Evolutionary conservation across 1,140 invertebrate genomes (phyloP), one percentile per base, ranked within the genome.

Genomic region (Hyles vespertilio): DNA sequence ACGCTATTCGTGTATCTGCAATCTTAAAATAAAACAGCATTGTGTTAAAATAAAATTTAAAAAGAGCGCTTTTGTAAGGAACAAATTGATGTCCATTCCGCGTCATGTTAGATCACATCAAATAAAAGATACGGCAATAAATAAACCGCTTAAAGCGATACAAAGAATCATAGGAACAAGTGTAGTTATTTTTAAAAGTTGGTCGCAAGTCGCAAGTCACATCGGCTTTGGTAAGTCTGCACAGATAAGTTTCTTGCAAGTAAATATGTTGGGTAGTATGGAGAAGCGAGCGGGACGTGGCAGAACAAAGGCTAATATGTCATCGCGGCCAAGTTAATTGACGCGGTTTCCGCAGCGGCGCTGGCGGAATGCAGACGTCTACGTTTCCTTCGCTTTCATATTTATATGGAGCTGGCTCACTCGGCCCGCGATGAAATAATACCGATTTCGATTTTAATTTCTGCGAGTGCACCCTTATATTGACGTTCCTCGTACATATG

Each of bases 251-350:
- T 71, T 63, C 72, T 80, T 76, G 69, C 61, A 59, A 74, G 70
- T 71, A 73, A 72, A 70, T 71, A 71, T 59, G 62, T 58, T 54
- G 55, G 57, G 58, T 56, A 63, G 63, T 59, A 50, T 56, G n/a
- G 54, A 48, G 22, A 34, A 48, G 45, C 63, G 56, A 64, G 55
- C 32, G 65, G 58, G 60, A 63, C 53, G 50, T 58, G 49, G 59
- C 64, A 70, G 77, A 85, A 87, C 83, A 87, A 87, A 85, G 78
- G 78, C 79, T 84, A 86, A 88, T 87, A 87, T 88, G 85, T 88
- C 85, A 88, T 84, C 72, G 77, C 61, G 73, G 76, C 69, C 74
- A 80, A 84, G 77, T 88, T 85, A 87, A 88, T 88, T 88, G 85
- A 87, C 83, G 83, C 74, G 79, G 82, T 81, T 86, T 85, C 85